Percentiles rank a stretch among this genome's conserved stretches.
phyloP scores from a whole-genome alignment of 2,797 vertebrate species.

The Luscinia luscinia region DNA sequence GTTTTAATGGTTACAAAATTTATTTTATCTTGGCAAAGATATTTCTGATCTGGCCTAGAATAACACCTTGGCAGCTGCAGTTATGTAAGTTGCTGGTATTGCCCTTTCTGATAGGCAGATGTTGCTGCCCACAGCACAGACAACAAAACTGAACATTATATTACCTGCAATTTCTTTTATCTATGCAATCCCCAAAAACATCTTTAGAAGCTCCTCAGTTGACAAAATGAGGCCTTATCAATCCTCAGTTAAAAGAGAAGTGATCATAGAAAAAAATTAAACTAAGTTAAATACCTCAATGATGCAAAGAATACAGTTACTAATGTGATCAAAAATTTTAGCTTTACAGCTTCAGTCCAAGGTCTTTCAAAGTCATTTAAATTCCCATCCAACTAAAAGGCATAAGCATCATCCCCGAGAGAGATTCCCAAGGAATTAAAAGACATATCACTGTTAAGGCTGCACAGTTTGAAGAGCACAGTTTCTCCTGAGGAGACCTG shows the following conservation, averaged over 20 bases:
- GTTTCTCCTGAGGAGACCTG: background rate
- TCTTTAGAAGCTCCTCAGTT: background rate
- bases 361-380: background rate
- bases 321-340: background rate
- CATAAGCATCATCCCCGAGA: background rate
- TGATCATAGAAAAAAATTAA: background rate
- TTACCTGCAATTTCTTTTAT: background rate
- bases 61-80: background rate
- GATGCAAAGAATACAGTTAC: background rate
- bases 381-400: background rate
- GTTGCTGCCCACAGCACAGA: background rate
- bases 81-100: background rate
- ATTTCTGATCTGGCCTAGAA: background rate
- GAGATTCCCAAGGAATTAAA: background rate
- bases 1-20: background rate
- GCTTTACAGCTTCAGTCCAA: background rate
- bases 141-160: background rate
- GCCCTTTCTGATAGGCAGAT: background rate
- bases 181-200: background rate
- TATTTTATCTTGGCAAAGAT: background rate
- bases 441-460: rapidly evolving
- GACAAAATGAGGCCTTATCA: background rate
- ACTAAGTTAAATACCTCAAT: background rate
- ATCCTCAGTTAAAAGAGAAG: background rate
- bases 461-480: background rate